phyloP scores from a whole-genome alignment of 2,113 vertebrate genomes.

The Phyllopteryx taeniolatus region DNA sequence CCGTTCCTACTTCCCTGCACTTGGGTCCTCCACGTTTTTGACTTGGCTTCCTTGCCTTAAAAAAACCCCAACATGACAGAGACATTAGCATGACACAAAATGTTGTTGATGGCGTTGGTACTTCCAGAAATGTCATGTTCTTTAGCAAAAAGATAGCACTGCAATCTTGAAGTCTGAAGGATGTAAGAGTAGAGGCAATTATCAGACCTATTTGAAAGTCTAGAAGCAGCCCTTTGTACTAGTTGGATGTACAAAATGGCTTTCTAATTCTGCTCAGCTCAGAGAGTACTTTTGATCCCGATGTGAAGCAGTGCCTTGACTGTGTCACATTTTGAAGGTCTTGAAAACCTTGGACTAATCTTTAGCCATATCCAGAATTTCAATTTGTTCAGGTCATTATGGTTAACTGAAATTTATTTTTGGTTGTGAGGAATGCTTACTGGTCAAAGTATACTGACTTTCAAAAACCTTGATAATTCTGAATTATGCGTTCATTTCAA shows the following conservation, averaged over 20 bases:
- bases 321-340: background rate
- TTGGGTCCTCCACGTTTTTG: too few species aligned
- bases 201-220: background rate
- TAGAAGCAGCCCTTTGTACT: background rate
- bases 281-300: background rate
- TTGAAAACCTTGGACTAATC: background rate
- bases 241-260: background rate
- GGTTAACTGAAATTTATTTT: background rate
- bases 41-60: too few species aligned
- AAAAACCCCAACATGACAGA: too few species aligned
- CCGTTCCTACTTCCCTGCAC: too few species aligned
- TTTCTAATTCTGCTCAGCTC: background rate
- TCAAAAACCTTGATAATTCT: background rate
- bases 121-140: too few species aligned
- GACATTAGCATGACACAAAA: too few species aligned
- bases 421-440: background rate
- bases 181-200: background rate
- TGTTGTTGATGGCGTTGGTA: too few species aligned
- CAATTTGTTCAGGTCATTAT: background rate
- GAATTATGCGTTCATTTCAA: background rate
- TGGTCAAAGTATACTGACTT: background rate
- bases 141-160: background rate
- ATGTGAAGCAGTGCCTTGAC: background rate
- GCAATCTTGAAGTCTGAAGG: background rate
- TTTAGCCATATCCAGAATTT: background rate